Evolutionary conservation across 2,797 vertebrate genomes (phyloP).

Genomic region (Carcharodon carcharias): DNA sequence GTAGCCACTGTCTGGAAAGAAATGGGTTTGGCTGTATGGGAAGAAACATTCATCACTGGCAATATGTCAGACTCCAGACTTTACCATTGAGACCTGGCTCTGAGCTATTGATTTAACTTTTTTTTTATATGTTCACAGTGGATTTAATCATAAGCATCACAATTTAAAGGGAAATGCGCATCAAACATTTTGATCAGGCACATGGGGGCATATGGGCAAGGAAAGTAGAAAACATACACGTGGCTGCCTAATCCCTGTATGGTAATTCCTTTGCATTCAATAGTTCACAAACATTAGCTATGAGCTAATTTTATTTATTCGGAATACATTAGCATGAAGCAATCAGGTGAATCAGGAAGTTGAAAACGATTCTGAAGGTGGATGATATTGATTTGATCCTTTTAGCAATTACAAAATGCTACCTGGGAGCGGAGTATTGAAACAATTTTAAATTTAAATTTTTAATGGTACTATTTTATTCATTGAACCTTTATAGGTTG

Average conservation of each 20-base stretch:
- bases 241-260: not conserved
- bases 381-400: not conserved
- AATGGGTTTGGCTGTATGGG: slow-evolving; percentile 43
- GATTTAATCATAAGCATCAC: slow-evolving; percentile 41
- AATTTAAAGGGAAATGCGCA: slow-evolving; percentile 40
- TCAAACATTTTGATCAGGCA: not conserved
- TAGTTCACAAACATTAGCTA: not conserved
- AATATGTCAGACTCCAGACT: slow-evolving; percentile 35
- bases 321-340: not conserved
- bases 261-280: not conserved
- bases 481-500: not conserved
- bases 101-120: slow-evolving; percentile 36
- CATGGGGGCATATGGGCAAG: not conserved
- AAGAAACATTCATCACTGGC: slow-evolving; percentile 47
- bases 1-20: slow-evolving; percentile 45
- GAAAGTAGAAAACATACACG: not conserved
- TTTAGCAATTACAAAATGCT: not conserved
- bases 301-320: not conserved
- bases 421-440: not conserved
- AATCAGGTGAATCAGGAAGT: not conserved
- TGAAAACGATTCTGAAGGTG: not conserved
- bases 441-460: not conserved
- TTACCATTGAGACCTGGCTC: slow-evolving; percentile 39
- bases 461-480: not conserved
- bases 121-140: slow-evolving; percentile 41